Conservation (phyloP, 2,888 invertebrate species). For the Scrobipalpa atriplicella region DNA sequence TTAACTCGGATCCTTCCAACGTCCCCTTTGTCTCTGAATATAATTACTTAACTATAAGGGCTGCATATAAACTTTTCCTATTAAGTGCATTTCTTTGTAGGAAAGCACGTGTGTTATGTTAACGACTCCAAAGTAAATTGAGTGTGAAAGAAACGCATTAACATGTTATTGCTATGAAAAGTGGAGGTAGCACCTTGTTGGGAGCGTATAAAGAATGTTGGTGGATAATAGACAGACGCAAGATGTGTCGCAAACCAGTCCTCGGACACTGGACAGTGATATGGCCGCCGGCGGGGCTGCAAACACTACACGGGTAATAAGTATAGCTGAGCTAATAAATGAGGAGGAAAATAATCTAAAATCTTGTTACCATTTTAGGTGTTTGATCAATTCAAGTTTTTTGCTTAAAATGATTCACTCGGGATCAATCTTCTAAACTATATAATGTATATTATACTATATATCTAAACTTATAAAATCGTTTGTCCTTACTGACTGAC, state of each 20-base stretch:
- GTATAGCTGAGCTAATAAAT: neutral
- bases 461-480: too few relatives aligned
- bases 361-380: neutral
- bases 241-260: slow-evolving; percentile 58
- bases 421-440: too few relatives aligned
- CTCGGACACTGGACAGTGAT: slow-evolving; percentile 39
- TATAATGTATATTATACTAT: too few relatives aligned
- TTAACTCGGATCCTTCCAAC: slow-evolving; percentile 77
- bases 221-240: slow-evolving; percentile 47
- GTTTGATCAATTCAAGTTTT: too few relatives aligned
- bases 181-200: slow-evolving; percentile 30
- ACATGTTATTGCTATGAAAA: slow-evolving; percentile 32
- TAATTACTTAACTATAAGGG: slow-evolving; percentile 31
- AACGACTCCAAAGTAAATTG: slow-evolving; percentile 37
- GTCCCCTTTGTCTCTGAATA: slow-evolving; percentile 36
- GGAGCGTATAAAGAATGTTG: slow-evolving; percentile 42
- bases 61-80: slow-evolving; percentile 34
- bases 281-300: slow-evolving; percentile 35
- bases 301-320: neutral
- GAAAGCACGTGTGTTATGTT: slow-evolving; percentile 59
- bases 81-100: slow-evolving; percentile 71
- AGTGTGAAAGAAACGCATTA: slow-evolving; percentile 42
- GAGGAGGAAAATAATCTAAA: neutral
- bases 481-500: too few relatives aligned
- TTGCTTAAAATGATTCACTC: too few relatives aligned